Evolutionary conservation across 2,888 invertebrate genomes (phyloP), one percentile per base, ranked within the genome.

Genomic region (Tinea trinotella): DNA sequence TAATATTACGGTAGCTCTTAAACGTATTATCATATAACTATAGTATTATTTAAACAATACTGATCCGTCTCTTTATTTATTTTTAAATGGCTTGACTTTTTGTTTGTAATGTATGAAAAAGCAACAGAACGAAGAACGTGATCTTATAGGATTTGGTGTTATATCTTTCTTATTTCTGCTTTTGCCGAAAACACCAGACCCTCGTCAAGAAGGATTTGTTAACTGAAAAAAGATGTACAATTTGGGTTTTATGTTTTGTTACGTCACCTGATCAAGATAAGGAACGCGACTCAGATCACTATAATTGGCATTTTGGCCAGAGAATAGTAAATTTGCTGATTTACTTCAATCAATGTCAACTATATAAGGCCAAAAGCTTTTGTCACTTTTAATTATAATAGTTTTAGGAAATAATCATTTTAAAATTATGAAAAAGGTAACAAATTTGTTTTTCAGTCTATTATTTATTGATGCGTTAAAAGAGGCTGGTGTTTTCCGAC

Each of bases 161-260:
- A 70, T 73, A 73, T 74, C 74, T 74, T 74, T 71, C 76, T 73
- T 77, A 72, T 81, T 71, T 73, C 67, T 74, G 66, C 71, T 71
- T 73, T 70, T 70, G 63, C 66, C 65, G 66, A 75, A 77, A 74
- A 70, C 71, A 64, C 18, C 44, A 52, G 64, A 81, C 81, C 82
- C 81, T 82, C 79, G 82, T 83, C 81, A 83, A 71, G 75, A 68
- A 62, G 80, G 81, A 81, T 83, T 83, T 83, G 74, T 76, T 76
- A 79, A 79, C 78, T 76, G 74, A 71, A 78, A 77, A 57, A 77
- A 77, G 71, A 72, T 74, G 70, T 77, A 78, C 76, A 78, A 78
- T 81, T 80, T 74, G 71, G 71, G 65, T 76, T 77, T 75, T 74
- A 76, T 72, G 73, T 75, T 75, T 76, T 75, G 72, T 75, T 76